Conservation (phyloP, 2,797 vertebrate species). For the Silurus aristotelis region DNA sequence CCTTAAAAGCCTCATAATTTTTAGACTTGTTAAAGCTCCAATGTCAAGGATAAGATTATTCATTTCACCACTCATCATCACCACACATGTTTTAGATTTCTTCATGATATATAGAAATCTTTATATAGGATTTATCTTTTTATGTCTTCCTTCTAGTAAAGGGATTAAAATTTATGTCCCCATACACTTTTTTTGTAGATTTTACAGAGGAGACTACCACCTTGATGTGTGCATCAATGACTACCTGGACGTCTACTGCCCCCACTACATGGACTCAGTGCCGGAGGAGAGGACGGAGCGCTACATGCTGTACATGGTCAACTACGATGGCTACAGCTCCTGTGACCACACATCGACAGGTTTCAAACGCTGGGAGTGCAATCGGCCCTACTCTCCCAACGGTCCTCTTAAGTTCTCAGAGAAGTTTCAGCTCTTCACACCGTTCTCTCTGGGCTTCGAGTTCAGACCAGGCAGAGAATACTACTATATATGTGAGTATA, state of each 20-base stretch:
- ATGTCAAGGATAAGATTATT: constrained; percentile 71
- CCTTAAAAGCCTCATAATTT: constrained; percentile 70
- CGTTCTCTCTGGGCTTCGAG: constrained; percentile 97
- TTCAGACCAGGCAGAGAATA: constrained; percentile 97
- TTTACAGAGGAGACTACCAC: constrained; percentile 92
- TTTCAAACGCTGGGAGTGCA: constrained; percentile 99
- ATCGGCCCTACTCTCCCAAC: constrained; percentile 90
- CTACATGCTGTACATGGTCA: constrained; percentile 98
- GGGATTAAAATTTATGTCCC: not conserved
- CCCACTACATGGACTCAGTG: constrained; percentile 86
- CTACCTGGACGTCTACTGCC: constrained; percentile 97
- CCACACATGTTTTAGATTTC: constrained; percentile 47
- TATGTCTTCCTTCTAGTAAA: not conserved
- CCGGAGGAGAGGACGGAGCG: constrained; percentile 89
- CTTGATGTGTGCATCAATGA: constrained; percentile 98
- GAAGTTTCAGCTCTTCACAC: constrained; percentile 99
- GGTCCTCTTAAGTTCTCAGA: constrained; percentile 97
- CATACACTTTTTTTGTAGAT: constrained; percentile 72
- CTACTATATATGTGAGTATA: constrained; percentile 95
- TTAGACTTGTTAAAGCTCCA: constrained; percentile 65
- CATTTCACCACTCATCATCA: constrained; percentile 61
- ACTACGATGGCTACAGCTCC: constrained; percentile 97
- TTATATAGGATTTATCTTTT: not conserved
- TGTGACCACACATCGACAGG: constrained; percentile 96
- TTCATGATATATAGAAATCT: constrained; percentile 42